These are phyloP conservation scores for Syngnathoides biaculeatus DNA, from an alignment of 2,113 vertebrate genomes.

Conservation along the genomic window DNA sequence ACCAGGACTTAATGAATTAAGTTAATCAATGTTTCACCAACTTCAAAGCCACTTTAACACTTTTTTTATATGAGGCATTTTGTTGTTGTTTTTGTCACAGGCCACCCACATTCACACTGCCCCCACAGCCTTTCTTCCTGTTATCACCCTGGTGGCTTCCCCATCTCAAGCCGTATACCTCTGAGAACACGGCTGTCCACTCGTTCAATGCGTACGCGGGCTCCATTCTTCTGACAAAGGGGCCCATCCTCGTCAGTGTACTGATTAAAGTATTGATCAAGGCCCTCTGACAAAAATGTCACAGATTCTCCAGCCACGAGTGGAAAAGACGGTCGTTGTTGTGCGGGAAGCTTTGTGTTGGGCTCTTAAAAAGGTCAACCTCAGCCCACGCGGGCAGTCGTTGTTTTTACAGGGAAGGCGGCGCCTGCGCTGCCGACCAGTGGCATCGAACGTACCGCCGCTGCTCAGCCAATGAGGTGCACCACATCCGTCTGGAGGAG, in stretches of 20 bases:
- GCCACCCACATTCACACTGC: conserved; percentile 53
- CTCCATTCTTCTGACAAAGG: conserved; percentile 17
- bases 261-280: conserved; percentile 50
- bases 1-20: background rate
- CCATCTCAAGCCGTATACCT: conserved; percentile 38
- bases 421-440: conserved; percentile 72
- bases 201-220: conserved; percentile 19
- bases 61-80: conserved; percentile 49
- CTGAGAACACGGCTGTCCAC: conserved; percentile 32
- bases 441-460: conserved; percentile 81
- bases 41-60: conserved; percentile 47
- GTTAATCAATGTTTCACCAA: conserved; percentile 10
- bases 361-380: conserved; percentile 48
- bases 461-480: conserved; percentile 81
- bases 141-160: conserved; percentile 52
- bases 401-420: conserved; percentile 60
- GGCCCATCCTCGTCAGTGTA: conserved; percentile 17
- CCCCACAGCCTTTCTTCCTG: conserved; percentile 49
- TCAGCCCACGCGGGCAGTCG: conserved; percentile 25
- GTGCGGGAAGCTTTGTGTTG: conserved; percentile 18
- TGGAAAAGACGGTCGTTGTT: conserved; percentile 16
- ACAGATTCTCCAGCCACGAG: conserved; percentile 21
- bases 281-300: conserved; percentile 29
- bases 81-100: conserved; percentile 43
- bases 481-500: conserved; percentile 80